Conservation (phyloP, 2,113 vertebrate genomes). For the Hippocampus abdominalis region DNA sequence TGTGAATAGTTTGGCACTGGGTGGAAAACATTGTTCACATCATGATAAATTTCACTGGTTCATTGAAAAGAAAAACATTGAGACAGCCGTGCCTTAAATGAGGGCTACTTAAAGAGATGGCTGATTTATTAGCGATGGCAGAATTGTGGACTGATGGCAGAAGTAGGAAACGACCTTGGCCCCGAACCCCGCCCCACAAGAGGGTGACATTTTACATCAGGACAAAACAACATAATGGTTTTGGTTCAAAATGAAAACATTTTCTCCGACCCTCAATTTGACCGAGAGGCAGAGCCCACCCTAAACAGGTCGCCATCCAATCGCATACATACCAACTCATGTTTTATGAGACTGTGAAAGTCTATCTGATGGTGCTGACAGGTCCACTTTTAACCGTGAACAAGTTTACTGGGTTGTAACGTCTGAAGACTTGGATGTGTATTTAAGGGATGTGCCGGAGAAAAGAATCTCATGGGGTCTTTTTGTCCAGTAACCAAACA, state of each 20-base stretch:
- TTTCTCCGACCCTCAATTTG: too few species aligned
- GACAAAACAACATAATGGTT: neutral
- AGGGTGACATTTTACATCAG: neutral
- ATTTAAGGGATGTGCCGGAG: neutral
- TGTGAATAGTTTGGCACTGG: constrained; percentile 10
- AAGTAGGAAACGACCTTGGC: too few species aligned
- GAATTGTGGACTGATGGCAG: neutral
- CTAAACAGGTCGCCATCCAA: too few species aligned
- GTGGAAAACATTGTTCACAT: constrained; percentile 26
- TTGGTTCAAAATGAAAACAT: too few species aligned
- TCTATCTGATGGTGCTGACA: neutral
- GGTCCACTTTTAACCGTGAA: neutral
- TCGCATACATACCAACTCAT: too few species aligned
- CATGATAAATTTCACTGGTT: constrained; percentile 35
- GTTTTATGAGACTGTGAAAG: too few species aligned
- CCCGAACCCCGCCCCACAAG: too few species aligned
- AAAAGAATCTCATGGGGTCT: neutral
- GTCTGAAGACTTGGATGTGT: neutral
- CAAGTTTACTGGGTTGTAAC: neutral
- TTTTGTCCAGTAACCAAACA: constrained; percentile 31
- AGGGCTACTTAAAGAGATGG: neutral
- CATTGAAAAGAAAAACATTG: constrained; percentile 20
- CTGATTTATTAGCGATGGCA: neutral
- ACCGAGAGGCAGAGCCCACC: too few species aligned
- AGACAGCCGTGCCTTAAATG: neutral